These are phyloP conservation scores for Nycticorax nycticorax DNA, from an alignment of 2,113 vertebrate species.

Conservation along the genomic window DNA sequence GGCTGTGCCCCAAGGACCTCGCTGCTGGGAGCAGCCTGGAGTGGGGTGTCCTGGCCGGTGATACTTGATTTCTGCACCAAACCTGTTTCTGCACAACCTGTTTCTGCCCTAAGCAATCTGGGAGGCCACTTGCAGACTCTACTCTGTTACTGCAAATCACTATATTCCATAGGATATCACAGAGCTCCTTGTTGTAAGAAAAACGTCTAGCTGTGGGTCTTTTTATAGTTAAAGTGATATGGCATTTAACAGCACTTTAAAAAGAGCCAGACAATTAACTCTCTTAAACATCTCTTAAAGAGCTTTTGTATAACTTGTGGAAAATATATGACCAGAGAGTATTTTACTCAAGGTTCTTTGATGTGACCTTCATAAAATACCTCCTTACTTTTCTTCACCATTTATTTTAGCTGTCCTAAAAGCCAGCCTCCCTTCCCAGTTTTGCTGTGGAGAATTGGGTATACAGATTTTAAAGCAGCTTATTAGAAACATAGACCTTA, in stretches of 20 bases:
- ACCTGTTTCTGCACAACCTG: background rate
- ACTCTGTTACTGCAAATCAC: background rate
- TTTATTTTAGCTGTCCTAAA: background rate
- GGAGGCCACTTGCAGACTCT: background rate
- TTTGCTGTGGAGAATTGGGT: background rate
- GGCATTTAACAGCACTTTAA: background rate
- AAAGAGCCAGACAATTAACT: background rate
- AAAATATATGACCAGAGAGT: background rate
- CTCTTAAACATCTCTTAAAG: background rate
- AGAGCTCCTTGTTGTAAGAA: background rate
- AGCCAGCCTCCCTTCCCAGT: background rate
- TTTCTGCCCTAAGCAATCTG: background rate
- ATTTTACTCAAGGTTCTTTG: background rate
- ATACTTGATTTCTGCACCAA: background rate
- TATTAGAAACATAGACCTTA: slow-evolving; percentile 19
- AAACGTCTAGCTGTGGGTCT: background rate
- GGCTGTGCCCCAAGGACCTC: background rate
- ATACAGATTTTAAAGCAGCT: slow-evolving; percentile 9
- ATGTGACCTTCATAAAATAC: background rate
- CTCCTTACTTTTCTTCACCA: background rate
- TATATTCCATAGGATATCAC: background rate
- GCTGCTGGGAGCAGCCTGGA: background rate
- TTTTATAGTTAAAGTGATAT: background rate
- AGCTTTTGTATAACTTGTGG: background rate
- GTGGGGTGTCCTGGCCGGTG: fast-evolving